Base-by-base conservation (phyloP, 2,888 invertebrate species). In the Aproaerema taeniolella region DNA sequence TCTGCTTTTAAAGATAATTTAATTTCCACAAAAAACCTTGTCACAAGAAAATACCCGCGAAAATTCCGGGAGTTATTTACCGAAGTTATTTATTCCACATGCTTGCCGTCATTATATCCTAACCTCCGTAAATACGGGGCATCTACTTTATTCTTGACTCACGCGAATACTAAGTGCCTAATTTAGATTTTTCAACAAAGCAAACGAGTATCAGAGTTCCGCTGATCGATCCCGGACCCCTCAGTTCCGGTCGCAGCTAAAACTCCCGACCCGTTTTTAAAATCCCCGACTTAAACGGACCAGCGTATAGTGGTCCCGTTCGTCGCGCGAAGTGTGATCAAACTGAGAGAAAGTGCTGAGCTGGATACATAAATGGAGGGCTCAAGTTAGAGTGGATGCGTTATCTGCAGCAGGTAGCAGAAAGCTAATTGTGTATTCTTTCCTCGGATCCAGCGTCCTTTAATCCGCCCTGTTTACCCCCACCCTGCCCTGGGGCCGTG, bases 371-470 rank as follows among this genome's bases (percentile, higher is more conserved):
- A 56, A 52, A 58, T 59, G 56, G 59, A 49, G 41, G 52, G 74
- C 43, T 67, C 72, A 58, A 41, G 42, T 50, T 67, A 64, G 49
- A 58, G 67, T 82, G 82, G 83, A 66, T 74, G 68, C 70, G 69
- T 74, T 75, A 75, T 78, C 73, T 76, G 62, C 71, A 77, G 78
- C 85, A 85, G 85, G 85, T 86, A 85, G 81, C 68, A 67, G 68
- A 68, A 65, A 80, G 74, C 86, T 86, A 86, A 86, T 86, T 86
- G 80, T 82, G 86, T 86, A 86, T 86, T 86, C 86, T 85, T 86
- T 85, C 79, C 83, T 81, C 81, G 85, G 77, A 74, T 70, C 66
- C 62, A 66, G 68, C 74, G 75, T 79, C 80, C 83, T 82, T 37
- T 85, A 85, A 85, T 85, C 82, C 81, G 73, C 74, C 76, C 68